A percentile compares a stretch with the other conserved stretches of the same genome.
phyloP scores from a whole-genome alignment of 1,140 invertebrate species.

The Drosophila bocqueti region DNA sequence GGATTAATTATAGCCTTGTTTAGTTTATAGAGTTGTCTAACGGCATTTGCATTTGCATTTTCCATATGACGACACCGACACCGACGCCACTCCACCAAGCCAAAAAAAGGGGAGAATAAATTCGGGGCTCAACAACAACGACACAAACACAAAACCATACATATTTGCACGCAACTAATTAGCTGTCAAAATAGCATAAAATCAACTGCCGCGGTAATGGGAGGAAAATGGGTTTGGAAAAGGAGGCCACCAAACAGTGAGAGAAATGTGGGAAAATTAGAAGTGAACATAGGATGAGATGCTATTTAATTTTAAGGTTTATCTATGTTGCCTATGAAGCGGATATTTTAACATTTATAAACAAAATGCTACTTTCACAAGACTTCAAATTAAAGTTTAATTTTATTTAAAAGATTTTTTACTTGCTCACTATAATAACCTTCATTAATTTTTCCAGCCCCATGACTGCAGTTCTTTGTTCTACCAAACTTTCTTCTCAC shows the following conservation, averaged over 20 bases:
- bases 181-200: constrained; percentile 80
- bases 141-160: neutral
- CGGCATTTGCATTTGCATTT: constrained; percentile 46
- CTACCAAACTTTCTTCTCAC: constrained; percentile 7
- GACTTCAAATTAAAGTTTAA: no score
- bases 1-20: constrained; percentile 60
- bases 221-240: constrained; percentile 13
- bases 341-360: neutral
- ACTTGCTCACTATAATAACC: neutral
- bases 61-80: constrained; percentile 24
- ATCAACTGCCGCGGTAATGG: constrained; percentile 55
- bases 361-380: neutral
- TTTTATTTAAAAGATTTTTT: neutral
- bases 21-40: constrained; percentile 52
- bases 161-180: constrained; percentile 73
- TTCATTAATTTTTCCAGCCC: neutral
- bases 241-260: neutral
- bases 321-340: no score
- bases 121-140: constrained; percentile 33
- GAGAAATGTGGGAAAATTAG: constrained; percentile 6
- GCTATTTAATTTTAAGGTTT: neutral
- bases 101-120: constrained; percentile 45
- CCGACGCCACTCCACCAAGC: neutral
- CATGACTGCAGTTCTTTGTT: neutral
- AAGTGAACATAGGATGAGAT: neutral